Conservation (phyloP, 1,140 invertebrate genomes). For the Papilio polytes region DNA sequence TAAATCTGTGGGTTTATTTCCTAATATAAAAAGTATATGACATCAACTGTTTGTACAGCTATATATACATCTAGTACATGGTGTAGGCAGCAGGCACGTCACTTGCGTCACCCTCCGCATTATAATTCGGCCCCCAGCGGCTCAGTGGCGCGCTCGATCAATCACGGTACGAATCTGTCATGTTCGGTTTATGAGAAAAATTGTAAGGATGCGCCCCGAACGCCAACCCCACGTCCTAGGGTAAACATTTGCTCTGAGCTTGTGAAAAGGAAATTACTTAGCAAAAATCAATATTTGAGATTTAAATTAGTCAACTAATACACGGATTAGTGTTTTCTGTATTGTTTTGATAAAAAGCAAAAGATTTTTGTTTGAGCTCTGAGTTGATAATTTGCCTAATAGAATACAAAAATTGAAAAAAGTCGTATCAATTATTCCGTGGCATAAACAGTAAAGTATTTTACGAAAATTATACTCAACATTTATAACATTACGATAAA, state of each 20-base stretch:
- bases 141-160: conserved; percentile 78
- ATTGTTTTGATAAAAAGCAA: no score
- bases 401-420: no score
- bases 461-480: no score
- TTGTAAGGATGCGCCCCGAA: conserved; percentile 73
- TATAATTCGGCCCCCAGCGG: conserved; percentile 80
- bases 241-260: conserved; percentile 62
- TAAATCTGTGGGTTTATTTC: neutral
- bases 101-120: conserved; percentile 67
- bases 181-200: conserved; percentile 85
- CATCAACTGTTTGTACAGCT: neutral
- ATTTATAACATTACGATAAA: neutral
- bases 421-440: no score
- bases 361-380: no score
- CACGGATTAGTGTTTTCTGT: no score
- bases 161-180: conserved; percentile 84
- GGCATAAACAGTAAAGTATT: no score
- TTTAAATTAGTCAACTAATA: conserved; percentile 1
- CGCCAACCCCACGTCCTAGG: conserved; percentile 57
- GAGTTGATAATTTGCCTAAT: no score
- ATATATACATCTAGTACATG: conserved; percentile 25
- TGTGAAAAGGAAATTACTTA: conserved; percentile 64
- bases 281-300: conserved; percentile 53
- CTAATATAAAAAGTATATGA: neutral
- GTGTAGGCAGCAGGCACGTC: conserved; percentile 24